Evolutionary conservation across 2,113 vertebrate species (phyloP), one percentile per base, ranked within the genome.

Genomic region (Podarcis raffonei): DNA sequence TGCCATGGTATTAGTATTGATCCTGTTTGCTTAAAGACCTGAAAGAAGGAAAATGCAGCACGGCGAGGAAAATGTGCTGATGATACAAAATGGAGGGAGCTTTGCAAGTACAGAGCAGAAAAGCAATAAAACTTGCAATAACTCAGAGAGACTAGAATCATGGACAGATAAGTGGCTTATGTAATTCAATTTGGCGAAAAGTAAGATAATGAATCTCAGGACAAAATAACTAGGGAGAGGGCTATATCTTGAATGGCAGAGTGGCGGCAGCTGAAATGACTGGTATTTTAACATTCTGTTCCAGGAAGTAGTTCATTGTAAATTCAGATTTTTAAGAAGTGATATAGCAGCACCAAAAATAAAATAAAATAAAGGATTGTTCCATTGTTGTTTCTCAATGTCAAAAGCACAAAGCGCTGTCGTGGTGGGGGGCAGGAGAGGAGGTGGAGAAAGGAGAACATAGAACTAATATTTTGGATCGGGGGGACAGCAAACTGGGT

Each of bases 1-100:
- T 74, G 57, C 87, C 5, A 0, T 65, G 90, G 89, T 35, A 30
- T 90, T 77, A 81, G 91, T 94, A 96, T 94, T 94, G 95, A 96
- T 96, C 94, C 88, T 91, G 87, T 93, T 95, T 92, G 83, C 93
- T 92, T 90, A 92, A 88, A 93, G 92, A 91, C 72, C 76, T 81
- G 53, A 89, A 93, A 92, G 81, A 42, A 93, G 42, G 62, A 88
- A 92, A 92, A 91, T 30, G 84, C 66, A 90, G 86, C 12, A 59
- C 93, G 83, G 86, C 66, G 13, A n/a, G 72, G 87, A 83, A 93
- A 96, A 95, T 92, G 90, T 91, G 92, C 89, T 94, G 89, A 92
- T 89, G 57, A 76, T 25, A 91, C 0, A 0, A 89, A 96, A 89
- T 35, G 80, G 74, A 84, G 0, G 79, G 92, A 94, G 42, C 87